phyloP scores from a whole-genome alignment of 2,797 vertebrate genomes.

The Argya squamiceps region DNA sequence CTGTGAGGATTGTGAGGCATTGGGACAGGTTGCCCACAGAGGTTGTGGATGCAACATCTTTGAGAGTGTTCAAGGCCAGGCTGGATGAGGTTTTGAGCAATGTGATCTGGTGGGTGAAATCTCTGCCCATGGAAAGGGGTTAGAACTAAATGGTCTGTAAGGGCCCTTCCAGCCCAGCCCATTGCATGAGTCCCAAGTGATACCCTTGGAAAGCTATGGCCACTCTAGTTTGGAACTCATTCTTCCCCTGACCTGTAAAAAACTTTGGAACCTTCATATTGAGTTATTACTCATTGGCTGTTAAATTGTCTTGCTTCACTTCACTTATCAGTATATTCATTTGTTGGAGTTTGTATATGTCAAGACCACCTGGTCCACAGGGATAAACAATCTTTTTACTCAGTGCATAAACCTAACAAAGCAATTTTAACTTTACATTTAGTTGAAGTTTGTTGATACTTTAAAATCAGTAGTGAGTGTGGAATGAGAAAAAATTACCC shows the following conservation, averaged over 20 bases:
- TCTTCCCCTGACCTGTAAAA: neutral
- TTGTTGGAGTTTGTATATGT: neutral
- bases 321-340: constrained; percentile 5
- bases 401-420: neutral
- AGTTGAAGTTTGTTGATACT: constrained; percentile 1
- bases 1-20: neutral
- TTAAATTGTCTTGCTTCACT: neutral
- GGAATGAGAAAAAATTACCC: constrained; percentile 6
- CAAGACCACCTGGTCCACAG: neutral
- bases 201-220: neutral
- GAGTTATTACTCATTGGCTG: neutral
- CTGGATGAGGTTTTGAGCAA: neutral
- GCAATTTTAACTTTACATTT: constrained; percentile 21
- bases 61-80: neutral
- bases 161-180: neutral
- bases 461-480: neutral
- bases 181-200: neutral
- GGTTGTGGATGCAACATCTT: accelerated
- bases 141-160: neutral
- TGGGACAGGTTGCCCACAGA: neutral
- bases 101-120: neutral
- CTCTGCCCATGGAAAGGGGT: neutral
- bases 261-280: neutral
- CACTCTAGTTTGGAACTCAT: neutral
- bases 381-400: constrained; percentile 6